Conservation (phyloP, 2,113 vertebrate species). For the Panthera tigris region DNA sequence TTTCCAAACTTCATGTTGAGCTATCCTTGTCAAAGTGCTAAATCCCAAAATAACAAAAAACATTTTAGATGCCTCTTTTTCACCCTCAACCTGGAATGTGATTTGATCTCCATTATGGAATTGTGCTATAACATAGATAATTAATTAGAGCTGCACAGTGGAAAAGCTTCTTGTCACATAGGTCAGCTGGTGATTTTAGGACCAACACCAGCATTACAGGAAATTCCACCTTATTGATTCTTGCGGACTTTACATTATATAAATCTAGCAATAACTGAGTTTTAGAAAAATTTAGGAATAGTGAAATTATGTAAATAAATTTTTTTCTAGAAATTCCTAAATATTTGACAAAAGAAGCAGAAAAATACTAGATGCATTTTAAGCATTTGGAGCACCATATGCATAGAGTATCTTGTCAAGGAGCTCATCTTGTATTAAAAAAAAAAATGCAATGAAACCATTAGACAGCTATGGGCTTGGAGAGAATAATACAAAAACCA, state of each 20-base stretch:
- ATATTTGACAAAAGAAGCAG: background rate
- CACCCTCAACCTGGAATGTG: background rate
- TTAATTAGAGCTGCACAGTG: background rate
- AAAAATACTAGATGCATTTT: background rate
- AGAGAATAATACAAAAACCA: background rate
- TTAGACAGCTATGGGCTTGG: background rate
- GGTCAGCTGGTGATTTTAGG: background rate
- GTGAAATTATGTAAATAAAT: background rate
- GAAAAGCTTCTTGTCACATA: background rate
- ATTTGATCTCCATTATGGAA: background rate
- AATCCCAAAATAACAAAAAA: background rate
- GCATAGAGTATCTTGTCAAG: background rate
- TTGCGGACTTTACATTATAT: background rate
- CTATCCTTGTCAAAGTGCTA: background rate
- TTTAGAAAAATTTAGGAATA: background rate
- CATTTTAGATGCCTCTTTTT: background rate
- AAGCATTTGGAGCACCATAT: background rate
- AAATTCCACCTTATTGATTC: background rate
- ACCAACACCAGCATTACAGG: background rate
- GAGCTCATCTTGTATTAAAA: background rate
- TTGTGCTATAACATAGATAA: background rate
- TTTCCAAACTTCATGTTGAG: background rate
- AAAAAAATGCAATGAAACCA: background rate
- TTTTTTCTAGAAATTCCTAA: conserved; percentile 23
- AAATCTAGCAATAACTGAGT: background rate